These are phyloP conservation scores for Sycophila sp. DNA, from an alignment of 1,140 invertebrate genomes.

Conservation along the genomic window DNA sequence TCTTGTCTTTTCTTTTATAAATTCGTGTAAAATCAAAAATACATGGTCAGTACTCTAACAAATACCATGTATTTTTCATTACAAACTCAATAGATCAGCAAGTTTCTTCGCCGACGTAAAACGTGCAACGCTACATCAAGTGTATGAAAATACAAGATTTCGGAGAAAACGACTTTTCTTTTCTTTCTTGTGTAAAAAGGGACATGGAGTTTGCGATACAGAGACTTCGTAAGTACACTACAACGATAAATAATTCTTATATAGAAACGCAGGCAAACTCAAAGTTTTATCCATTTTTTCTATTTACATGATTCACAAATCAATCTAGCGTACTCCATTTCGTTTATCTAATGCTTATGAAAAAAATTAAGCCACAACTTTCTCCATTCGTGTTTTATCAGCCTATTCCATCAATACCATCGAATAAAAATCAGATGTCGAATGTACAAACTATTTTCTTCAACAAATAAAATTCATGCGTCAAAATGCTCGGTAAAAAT, in stretches of 20 bases:
- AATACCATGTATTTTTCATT: too few species aligned
- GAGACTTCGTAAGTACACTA: constrained; percentile 26
- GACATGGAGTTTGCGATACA: constrained; percentile 9
- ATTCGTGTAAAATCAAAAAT: too few species aligned
- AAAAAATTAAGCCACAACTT: background rate
- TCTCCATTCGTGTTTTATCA: constrained; percentile 15
- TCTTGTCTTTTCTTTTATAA: too few species aligned
- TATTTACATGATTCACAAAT: constrained; percentile 22
- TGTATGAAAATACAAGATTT: constrained; percentile 20
- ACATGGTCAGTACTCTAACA: too few species aligned
- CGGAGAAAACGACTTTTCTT: constrained; percentile 37
- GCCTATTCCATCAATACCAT: constrained; percentile 8
- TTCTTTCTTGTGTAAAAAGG: constrained; percentile 16
- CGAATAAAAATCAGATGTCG: constrained; percentile 25
- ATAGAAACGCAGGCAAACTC: constrained; percentile 10
- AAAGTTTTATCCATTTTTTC: constrained; percentile 15
- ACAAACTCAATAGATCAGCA: too few species aligned
- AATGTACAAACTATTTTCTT: background rate
- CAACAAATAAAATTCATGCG: background rate
- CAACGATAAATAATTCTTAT: constrained; percentile 27
- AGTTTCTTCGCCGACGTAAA: constrained; percentile 11
- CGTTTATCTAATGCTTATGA: constrained; percentile 10
- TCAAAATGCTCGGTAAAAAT: background rate
- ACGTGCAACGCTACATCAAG: constrained; percentile 10
- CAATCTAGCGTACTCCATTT: background rate